Evolutionary conservation across 1,140 invertebrate species (phyloP), one percentile per base, ranked within the genome.

Genomic region (Brachionus asplanchnoidis): DNA sequence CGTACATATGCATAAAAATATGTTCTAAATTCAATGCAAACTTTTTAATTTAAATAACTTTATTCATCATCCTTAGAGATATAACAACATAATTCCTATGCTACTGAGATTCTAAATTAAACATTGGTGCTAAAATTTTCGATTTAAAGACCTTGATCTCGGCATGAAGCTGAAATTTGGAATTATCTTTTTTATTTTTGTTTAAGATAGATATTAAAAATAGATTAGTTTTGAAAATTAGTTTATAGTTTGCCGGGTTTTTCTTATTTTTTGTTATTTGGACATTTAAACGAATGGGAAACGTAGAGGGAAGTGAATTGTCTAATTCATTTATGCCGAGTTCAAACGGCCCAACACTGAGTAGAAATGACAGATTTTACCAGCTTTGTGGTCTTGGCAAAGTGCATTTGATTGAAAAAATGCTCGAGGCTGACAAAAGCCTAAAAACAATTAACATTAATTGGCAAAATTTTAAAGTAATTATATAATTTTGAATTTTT

Each of bases 321-420:
- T 50, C 73, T 1, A 77, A 28, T 77, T 20, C 40, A 50, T 77
- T 77, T 77, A 77, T 77, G 20, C 17, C 73, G 20, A 77, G 50
- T 77, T 50, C 73, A 44, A 75, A 23, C 23, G 70, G 84, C 56
- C 26, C 50, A 42, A 78, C 40, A 32, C 1, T 66, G 14, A 84
- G 84, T 32, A 44, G 84, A 84, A 84, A 84, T 66, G 84, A 84
- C 42, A 53, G 84, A 28, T 84, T 84, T 60, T 84, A 84, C 17
- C 66, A 84, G 14, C 28, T 73, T 20, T 84, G 84, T 77, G 84
- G 84, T 7, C 60, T 84, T 17, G 84, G 84, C 11, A 84, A 84
- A 78, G 44, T 42, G n/a, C 84, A 84, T 84, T 60, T 84, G 56
- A 77, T 84, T 56, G 84, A 84, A 65, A 53, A 66, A 66, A 84